Percentiles rank a stretch among this genome's conserved stretches.
phyloP scores from a whole-genome alignment of 2,797 vertebrate genomes.

The Danio albolineatus region DNA sequence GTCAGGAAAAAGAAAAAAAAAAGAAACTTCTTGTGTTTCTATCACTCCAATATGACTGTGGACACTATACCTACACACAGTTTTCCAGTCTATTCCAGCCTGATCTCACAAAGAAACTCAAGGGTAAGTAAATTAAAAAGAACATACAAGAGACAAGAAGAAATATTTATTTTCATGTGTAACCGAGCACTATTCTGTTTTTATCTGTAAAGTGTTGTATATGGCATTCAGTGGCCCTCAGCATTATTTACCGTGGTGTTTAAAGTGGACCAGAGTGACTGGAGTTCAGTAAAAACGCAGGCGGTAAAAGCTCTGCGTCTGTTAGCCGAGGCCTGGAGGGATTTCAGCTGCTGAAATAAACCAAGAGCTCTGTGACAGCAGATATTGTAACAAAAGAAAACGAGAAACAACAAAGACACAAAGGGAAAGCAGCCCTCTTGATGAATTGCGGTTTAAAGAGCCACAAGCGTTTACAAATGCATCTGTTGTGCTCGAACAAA shows the following conservation, averaged over 20 bases:
- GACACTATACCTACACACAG: no score
- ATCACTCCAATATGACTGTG: no score
- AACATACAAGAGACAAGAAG: neutral
- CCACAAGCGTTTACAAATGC: constrained; percentile 37
- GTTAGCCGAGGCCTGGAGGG: constrained; percentile 29
- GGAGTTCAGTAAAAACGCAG: constrained; percentile 1
- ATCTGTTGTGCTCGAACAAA: constrained; percentile 38
- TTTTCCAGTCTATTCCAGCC: no score
- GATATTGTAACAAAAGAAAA: constrained; percentile 47
- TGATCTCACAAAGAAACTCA: no score
- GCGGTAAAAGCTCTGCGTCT: neutral
- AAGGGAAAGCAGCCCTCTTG: constrained; percentile 27
- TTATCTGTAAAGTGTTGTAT: neutral
- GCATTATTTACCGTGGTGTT: neutral
- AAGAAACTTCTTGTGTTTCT: no score
- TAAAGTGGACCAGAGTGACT: constrained; percentile 7
- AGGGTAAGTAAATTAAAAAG: neutral
- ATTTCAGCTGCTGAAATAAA: constrained; percentile 49
- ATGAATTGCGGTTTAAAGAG: constrained; percentile 39
- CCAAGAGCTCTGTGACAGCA: constrained; percentile 37
- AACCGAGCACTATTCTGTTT: neutral
- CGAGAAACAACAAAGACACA: constrained; percentile 42
- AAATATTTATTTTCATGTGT: neutral
- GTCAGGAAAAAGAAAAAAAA: no score
- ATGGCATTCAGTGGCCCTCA: neutral